A percentile compares a stretch with the other conserved stretches of the same genome.
Evolutionary conservation across 2,888 invertebrate genomes (phyloP).

Genomic region (Andrena bicolor): DNA sequence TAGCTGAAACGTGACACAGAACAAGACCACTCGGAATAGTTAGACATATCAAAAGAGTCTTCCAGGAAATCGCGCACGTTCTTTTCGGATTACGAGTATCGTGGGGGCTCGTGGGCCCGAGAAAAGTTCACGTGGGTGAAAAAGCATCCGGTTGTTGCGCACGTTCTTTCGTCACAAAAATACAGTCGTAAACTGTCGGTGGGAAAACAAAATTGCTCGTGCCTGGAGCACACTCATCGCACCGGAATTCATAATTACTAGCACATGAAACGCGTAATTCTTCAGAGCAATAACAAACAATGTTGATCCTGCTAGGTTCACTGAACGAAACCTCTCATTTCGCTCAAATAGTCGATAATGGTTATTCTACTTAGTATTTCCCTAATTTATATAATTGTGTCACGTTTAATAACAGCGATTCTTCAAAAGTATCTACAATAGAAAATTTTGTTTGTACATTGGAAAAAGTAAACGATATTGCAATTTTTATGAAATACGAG

Average conservation of each 20-base stretch:
- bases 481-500: too few species aligned
- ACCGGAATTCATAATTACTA: slow-evolving; percentile 51
- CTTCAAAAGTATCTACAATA: background rate
- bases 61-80: slow-evolving; percentile 38
- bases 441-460: background rate
- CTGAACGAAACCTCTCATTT: background rate
- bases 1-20: slow-evolving; percentile 43
- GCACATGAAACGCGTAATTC: slow-evolving; percentile 44
- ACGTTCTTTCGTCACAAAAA: slow-evolving; percentile 24
- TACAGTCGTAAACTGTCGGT: slow-evolving; percentile 40
- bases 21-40: slow-evolving; percentile 27
- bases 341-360: background rate
- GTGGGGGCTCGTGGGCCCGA: background rate
- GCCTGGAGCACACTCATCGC: slow-evolving; percentile 18
- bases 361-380: background rate
- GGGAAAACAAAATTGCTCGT: slow-evolving; percentile 46
- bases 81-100: slow-evolving; percentile 21
- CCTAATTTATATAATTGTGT: background rate
- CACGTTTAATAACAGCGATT: too few species aligned
- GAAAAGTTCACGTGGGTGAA: slow-evolving; percentile 32
- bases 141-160: slow-evolving; percentile 18
- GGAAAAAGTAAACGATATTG: too few species aligned
- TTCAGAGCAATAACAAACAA: slow-evolving; percentile 31
- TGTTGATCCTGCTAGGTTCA: background rate
- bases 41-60: slow-evolving; percentile 38